Evolutionary conservation across 2,888 invertebrate species (phyloP), one percentile per base, ranked within the genome.

Genomic region (Lymantria dispar): DNA sequence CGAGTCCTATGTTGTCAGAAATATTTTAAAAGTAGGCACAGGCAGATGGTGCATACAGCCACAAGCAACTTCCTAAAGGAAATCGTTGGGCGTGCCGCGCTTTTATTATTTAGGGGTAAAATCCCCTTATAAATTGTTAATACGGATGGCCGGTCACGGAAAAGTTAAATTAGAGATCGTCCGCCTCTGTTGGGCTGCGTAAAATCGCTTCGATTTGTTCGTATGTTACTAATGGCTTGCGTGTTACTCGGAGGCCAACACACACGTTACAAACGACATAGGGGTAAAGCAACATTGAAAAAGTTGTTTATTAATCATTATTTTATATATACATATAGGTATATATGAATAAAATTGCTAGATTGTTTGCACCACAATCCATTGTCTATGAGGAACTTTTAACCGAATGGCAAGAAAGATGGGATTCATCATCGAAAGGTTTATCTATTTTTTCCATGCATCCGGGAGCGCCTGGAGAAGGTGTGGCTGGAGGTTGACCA

Each of bases 31-130:
- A 73, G 76, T 65, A 68, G 53, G 59, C 49, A 49, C 44, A 47
- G 65, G 63, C 78, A 79, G 78, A 77, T 74, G 78, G 72, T 72
- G 63, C 42, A 30, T 29, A 29, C 61, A 46, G 52, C 52, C 56
- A 49, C 48, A 48, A 7, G 8, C 56, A 62, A 72, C 67, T 74
- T 78, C 70, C 67, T 67, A 67, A 64, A 76, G 82, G 82, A 83
- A 81, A 83, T 80, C 76, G 82, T 78, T 73, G 77, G 73, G 60
- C 65, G 67, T 72, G 67, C 71, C 72, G 70, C 72, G 68, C 74
- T 81, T 85, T 86, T 82, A 85, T 81, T 87, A 84, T 86, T 83
- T 78, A 85, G 76, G 85, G 84, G 79, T 74, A 77, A 70, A 72
- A 79, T 81, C 81, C 80, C 80, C 81, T 78, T 80, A 73, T 83